These are phyloP conservation scores for Gisinianus flammeolus DNA, from an alignment of 2,888 invertebrate genomes.

Conservation along the genomic window DNA sequence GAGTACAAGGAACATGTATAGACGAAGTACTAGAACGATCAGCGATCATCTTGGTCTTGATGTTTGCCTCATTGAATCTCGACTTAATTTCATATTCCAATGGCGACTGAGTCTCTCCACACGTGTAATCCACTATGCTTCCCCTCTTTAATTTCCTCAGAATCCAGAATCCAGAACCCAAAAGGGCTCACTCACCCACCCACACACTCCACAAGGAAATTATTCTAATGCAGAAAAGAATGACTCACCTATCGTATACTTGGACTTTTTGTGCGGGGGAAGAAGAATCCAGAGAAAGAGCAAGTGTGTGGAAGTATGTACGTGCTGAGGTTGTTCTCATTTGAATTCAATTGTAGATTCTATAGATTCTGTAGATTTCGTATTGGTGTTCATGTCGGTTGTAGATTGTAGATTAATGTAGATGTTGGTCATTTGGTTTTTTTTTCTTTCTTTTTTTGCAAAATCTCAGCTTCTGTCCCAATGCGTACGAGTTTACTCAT, in stretches of 20 bases:
- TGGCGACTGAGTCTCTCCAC: neutral
- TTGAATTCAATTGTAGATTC: too few species aligned
- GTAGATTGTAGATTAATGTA: too few species aligned
- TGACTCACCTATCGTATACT: slow-evolving; percentile 4
- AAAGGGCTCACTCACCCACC: too few species aligned
- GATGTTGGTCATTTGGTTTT: neutral
- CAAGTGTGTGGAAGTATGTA: slow-evolving; percentile 12
- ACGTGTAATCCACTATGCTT: neutral
- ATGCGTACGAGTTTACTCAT: too few species aligned
- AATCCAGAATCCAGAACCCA: neutral
- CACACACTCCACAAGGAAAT: neutral
- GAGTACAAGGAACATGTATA: too few species aligned
- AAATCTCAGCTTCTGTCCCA: neutral
- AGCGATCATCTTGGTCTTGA: slow-evolving; percentile 17
- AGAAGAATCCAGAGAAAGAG: neutral
- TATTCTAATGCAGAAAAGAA: neutral
- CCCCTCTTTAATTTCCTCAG: neutral
- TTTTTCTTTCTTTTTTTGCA: neutral
- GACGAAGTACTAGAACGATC: too few species aligned
- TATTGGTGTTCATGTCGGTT: too few species aligned
- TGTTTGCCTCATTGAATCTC: neutral
- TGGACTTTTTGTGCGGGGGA: neutral
- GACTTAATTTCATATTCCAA: slow-evolving; percentile 9
- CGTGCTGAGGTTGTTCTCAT: too few species aligned
- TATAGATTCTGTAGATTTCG: too few species aligned